Conservation (phyloP, 2,797 vertebrate species). For the Rhadinocentrus ornatus region DNA sequence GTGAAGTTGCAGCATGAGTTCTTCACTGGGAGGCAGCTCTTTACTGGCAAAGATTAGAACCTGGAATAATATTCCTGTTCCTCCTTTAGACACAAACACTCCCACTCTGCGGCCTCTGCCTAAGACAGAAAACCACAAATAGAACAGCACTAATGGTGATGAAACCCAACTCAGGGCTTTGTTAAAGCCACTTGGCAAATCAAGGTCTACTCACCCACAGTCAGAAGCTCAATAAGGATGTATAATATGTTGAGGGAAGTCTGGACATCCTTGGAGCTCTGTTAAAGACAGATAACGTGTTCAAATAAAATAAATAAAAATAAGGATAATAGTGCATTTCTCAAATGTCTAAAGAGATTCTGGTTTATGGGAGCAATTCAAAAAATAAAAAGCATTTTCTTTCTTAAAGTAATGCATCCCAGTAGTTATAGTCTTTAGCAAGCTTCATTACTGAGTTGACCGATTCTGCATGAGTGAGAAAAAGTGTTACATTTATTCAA, state of each 20-base stretch:
- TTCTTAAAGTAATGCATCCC: neutral
- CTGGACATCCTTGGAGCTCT: slow-evolving; percentile 91
- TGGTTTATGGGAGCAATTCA: neutral
- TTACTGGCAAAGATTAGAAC: slow-evolving; percentile 88
- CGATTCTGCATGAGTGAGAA: neutral
- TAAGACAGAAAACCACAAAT: slow-evolving; percentile 59
- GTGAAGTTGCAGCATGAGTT: slow-evolving; percentile 94
- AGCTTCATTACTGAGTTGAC: neutral
- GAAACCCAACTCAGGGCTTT: slow-evolving; percentile 5
- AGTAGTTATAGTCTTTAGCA: neutral
- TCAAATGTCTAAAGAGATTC: neutral
- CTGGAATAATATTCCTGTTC: slow-evolving; percentile 92
- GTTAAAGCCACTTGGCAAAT: neutral
- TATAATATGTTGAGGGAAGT: slow-evolving; percentile 92
- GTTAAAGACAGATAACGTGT: slow-evolving; percentile 58
- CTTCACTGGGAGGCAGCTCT: slow-evolving; percentile 89
- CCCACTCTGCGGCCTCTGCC: slow-evolving; percentile 90
- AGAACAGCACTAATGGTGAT: slow-evolving; percentile 28
- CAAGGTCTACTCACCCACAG: slow-evolving; percentile 85
- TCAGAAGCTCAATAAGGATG: slow-evolving; percentile 93
- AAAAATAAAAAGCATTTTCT: neutral
- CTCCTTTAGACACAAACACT: slow-evolving; percentile 92
- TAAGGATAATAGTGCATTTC: neutral
- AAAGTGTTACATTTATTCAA: neutral
- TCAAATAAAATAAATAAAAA: slow-evolving; percentile 12